Percentiles rank a stretch among this genome's conserved stretches.
phyloP scores from a whole-genome alignment of 2,888 invertebrate genomes.

The Kuschelorhynchus macadamiae region DNA sequence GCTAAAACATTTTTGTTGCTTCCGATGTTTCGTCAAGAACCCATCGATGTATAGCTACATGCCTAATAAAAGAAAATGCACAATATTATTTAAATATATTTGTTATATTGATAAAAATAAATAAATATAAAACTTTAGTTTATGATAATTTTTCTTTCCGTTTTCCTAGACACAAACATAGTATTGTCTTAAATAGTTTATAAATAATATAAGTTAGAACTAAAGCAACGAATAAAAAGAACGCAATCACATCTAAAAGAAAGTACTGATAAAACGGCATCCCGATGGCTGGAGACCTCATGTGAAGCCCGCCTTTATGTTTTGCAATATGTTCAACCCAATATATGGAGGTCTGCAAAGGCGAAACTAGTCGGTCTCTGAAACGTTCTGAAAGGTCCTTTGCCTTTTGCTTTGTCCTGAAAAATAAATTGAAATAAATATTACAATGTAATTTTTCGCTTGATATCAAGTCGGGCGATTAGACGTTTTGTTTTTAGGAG shows the following conservation, averaged over 20 bases:
- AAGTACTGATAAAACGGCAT: conserved; percentile 72
- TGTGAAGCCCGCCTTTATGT: conserved; percentile 72
- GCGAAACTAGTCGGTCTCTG: conserved; percentile 72
- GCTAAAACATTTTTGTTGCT: too few species aligned
- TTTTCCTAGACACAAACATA: not conserved
- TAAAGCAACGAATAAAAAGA: conserved; percentile 54
- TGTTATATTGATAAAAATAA: too few species aligned
- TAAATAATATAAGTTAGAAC: not conserved
- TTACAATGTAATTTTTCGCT: too few species aligned
- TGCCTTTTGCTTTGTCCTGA: conserved; percentile 63
- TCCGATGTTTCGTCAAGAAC: too few species aligned
- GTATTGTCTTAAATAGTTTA: not conserved
- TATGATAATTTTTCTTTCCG: conserved; percentile 14
- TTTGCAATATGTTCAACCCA: conserved; percentile 78
- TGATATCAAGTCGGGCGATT: too few species aligned
- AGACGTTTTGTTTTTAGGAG: too few species aligned
- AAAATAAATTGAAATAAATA: conserved; percentile 2
- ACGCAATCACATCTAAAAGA: conserved; percentile 72
- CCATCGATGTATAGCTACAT: too few species aligned
- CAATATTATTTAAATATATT: too few species aligned
- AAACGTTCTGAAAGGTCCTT: conserved; percentile 70
- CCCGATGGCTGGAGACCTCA: conserved; percentile 72
- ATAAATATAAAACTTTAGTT: too few species aligned
- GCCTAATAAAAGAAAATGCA: too few species aligned
- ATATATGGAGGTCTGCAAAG: conserved; percentile 74